Evolutionary conservation across 1,140 invertebrate species (phyloP), one percentile per base, ranked within the genome.

Genomic region (Pinna nobilis): DNA sequence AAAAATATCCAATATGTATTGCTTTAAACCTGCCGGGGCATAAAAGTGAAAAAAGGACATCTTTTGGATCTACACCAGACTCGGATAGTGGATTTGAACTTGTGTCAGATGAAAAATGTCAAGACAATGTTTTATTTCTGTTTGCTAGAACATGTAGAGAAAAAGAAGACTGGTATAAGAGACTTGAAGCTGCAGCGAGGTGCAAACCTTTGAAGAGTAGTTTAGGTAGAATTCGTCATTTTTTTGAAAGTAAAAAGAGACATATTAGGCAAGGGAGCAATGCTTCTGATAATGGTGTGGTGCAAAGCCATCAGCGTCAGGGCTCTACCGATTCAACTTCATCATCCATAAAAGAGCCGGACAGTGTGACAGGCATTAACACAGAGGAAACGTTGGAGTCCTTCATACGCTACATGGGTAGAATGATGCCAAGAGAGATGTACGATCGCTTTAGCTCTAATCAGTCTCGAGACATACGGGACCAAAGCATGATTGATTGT

Each of bases 1-100:
- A 96, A 89, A 97, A 97, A 85, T 97, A 96, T 89, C 96, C 95
- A 1, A 95, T 97, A 79, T 94, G 94, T 84, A 91, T 97, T 49
- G 80, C 76, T 39, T 73, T 86, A n/a, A 73, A 63, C 25, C 20
- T 55, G 0, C 11, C 25, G 11, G 32, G 51, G 60, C 47, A 60
- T 57, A 65, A 55, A 57, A n/a, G n/a, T n/a, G n/a, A n/a, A n/a
- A 33, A 53, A 50, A 66, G n/a, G 67, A 47, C 39, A 71, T 30
- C 72, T 11, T 50, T 53, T 18, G 11, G 49, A 15, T 30, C 44
- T 44, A 71, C 57, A 9, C 47, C 68, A 15, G 82, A 84, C 30
- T 71, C 72, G 50, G 79, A 74, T 33, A 44, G 64, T 47, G 84
- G 82, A 13, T 87, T 86, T 79, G 83, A 86, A 72, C 44, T 88